Percentiles rank a stretch among this genome's conserved stretches.
Conservation (phyloP, 1,140 invertebrate species). For the Arctopsyche grandis region DNA sequence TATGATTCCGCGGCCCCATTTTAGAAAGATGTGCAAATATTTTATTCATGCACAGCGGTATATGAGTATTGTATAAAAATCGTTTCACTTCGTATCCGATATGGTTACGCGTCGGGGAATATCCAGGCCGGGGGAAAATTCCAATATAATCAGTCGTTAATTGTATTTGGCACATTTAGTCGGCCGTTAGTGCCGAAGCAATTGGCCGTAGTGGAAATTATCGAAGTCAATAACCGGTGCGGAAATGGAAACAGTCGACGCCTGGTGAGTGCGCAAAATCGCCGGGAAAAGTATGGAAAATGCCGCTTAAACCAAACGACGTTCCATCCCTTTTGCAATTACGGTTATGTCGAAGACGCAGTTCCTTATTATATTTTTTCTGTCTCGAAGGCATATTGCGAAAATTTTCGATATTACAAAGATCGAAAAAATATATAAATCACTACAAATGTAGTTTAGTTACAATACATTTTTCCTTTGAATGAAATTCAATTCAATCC, state of each 20-base stretch:
- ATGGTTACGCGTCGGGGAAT: neutral
- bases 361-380: neutral
- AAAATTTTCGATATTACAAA: neutral
- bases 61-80: neutral
- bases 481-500: no score
- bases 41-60: neutral
- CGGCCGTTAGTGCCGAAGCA: conserved; percentile 14
- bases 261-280: neutral
- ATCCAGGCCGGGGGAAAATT: neutral
- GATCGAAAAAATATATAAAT: neutral
- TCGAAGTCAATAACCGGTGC: conserved; percentile 34
- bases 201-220: conserved; percentile 33
- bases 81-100: neutral
- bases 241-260: conserved; percentile 32
- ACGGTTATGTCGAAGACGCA: no score
- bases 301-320: neutral
- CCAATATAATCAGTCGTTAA: conserved; percentile 16
- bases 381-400: neutral
- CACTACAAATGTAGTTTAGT: no score
- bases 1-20: neutral
- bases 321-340: no score
- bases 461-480: no score
- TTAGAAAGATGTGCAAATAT: neutral
- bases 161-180: conserved; percentile 11
- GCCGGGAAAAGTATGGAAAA: conserved; percentile 9